Evolutionary conservation across 2,797 vertebrate genomes (phyloP), one percentile per base, ranked within the genome.

Genomic region (Enteromius anoplus): DNA sequence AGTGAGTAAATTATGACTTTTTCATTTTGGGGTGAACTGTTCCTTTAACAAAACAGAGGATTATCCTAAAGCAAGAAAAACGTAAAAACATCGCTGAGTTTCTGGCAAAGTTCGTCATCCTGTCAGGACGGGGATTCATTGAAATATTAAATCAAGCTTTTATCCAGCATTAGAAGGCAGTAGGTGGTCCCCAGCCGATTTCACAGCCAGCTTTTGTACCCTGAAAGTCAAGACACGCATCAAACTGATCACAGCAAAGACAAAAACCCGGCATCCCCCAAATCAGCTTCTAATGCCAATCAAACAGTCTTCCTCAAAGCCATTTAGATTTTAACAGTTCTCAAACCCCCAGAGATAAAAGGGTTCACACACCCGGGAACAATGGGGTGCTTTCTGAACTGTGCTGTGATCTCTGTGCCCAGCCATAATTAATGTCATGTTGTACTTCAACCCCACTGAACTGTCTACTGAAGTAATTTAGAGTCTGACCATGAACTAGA

Each of bases 371-470:
- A 73, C n/a, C 68, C 14, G 17, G 51, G 19, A n/a, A 85, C 80
- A 85, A 87, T 62, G 66, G 75, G 37, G 26, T 6, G 21, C 79
- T 71, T 87, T 89, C 64, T 66, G 37, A 51, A 58, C 79, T 82
- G 72, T 64, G 53, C 85, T 85, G 71, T 68, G 85, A 80, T 82
- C 81, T 81, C 66, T 47, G 62, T 69, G 42, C 72, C 66, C 77
- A 60, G 23, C 78, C 80, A 68, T 85, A 71, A 85, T 84, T 81
- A 89, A 86, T 79, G 79, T 81, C 85, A 81, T 85, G 89, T 85
- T 83, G 40, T 32, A 84, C 78, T 81, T 62, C 77, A 80, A 72
- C 51, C 79, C 47, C 66, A 64, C 37, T 84, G 75, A 83, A 77
- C 71, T 45, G 42, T 45, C 42, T 45, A 45, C 42, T 49, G n/a